A percentile compares a stretch with the other conserved stretches of the same genome.
Conservation (phyloP, 1,140 invertebrate species). For the Coptotermes formosanus region DNA sequence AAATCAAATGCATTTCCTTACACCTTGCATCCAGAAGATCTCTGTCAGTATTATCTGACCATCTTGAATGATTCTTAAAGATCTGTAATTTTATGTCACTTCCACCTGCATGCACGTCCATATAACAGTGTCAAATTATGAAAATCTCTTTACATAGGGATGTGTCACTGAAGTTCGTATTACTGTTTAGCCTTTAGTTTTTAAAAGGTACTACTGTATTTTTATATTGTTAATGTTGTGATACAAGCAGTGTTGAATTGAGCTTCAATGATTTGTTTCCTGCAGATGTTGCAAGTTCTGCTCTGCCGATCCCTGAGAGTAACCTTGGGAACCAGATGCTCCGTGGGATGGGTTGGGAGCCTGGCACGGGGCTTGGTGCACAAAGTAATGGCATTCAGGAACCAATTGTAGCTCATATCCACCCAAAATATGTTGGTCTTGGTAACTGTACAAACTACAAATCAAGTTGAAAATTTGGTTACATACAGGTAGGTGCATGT, state of each 20-base stretch:
- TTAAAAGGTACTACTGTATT: too few species aligned
- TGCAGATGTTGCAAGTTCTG: slow-evolving; percentile 32
- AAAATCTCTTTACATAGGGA: too few species aligned
- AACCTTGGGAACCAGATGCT: slow-evolving; percentile 46
- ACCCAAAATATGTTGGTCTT: slow-evolving; percentile 33
- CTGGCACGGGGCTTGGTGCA: slow-evolving; percentile 44
- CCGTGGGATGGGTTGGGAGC: slow-evolving; percentile 46
- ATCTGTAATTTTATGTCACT: too few species aligned
- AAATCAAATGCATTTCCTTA: too few species aligned
- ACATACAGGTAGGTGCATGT: not conserved
- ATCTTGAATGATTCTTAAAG: too few species aligned
- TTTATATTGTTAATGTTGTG: too few species aligned
- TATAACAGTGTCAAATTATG: too few species aligned
- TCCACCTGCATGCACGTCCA: too few species aligned
- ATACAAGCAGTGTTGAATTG: not conserved
- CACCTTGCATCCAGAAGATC: too few species aligned
- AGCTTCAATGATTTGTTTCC: not conserved
- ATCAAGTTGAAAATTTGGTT: slow-evolving; percentile 27
- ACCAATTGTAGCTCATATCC: slow-evolving; percentile 39
- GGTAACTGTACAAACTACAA: slow-evolving; percentile 25
- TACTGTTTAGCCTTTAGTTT: too few species aligned
- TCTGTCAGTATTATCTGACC: too few species aligned
- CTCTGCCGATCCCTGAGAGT: slow-evolving; percentile 43
- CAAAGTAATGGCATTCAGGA: slow-evolving; percentile 42
- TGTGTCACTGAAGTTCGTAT: too few species aligned